phyloP scores from a whole-genome alignment of 1,140 invertebrate genomes.

The Platyura marginata region DNA sequence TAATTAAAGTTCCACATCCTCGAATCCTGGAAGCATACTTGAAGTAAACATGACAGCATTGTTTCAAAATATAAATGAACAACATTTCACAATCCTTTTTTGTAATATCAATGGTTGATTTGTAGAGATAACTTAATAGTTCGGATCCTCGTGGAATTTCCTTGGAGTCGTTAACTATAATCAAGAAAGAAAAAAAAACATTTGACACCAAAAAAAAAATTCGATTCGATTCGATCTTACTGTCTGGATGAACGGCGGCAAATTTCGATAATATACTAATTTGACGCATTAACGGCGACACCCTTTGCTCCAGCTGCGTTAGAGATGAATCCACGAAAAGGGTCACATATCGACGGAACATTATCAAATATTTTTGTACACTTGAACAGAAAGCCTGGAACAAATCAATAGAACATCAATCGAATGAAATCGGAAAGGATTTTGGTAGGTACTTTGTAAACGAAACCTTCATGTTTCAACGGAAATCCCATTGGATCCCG shows the following conservation, averaged over 20 bases:
- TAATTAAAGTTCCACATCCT: neutral
- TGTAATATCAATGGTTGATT: slow-evolving; percentile 9
- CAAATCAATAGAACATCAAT: neutral
- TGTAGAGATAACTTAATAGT: slow-evolving; percentile 15
- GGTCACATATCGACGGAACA: slow-evolving; percentile 4
- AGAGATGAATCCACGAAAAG: slow-evolving; percentile 3
- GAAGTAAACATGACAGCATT: slow-evolving; percentile 16
- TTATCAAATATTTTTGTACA: slow-evolving; percentile 4
- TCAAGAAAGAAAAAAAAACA: neutral
- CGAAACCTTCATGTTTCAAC: slow-evolving; percentile 10
- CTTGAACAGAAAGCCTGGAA: slow-evolving; percentile 4
- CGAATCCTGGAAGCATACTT: slow-evolving; percentile 3
- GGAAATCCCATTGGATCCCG: neutral
- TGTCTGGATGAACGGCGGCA: slow-evolving; percentile 9
- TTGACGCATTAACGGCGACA: slow-evolving; percentile 8
- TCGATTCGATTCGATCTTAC: too few species aligned
- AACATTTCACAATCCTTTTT: slow-evolving; percentile 11
- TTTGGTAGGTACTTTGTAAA: slow-evolving; percentile 9
- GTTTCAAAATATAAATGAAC: slow-evolving; percentile 13
- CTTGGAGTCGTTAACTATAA: too few species aligned
- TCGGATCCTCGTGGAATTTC: slow-evolving; percentile 8
- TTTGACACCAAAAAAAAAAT: too few species aligned
- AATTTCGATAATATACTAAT: slow-evolving; percentile 3
- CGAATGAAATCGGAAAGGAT: neutral
- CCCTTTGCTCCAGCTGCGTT: slow-evolving; percentile 5